Percentiles rank a stretch among this genome's conserved stretches.
Conservation (phyloP, 2,888 invertebrate genomes). For the Charanyca ferruginea region DNA sequence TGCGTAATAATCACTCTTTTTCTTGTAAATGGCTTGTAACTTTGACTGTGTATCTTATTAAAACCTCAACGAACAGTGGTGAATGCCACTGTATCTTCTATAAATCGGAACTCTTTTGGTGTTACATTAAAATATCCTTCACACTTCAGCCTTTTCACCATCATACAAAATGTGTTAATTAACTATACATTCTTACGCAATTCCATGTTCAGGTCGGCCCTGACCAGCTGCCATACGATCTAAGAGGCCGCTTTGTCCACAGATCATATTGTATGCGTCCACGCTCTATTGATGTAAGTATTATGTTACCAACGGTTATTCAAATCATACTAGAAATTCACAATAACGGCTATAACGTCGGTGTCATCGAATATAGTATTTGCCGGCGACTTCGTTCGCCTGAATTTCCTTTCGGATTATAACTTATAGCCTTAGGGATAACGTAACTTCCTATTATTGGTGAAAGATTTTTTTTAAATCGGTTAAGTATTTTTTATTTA, state of each 20-base stretch:
- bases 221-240: constrained; percentile 32
- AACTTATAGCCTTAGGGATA: too few relatives aligned
- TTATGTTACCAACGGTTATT: constrained; percentile 41
- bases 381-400: too few relatives aligned
- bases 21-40: too few relatives aligned
- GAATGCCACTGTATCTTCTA: too few relatives aligned
- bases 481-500: too few relatives aligned
- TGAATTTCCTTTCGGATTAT: too few relatives aligned
- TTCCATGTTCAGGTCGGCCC: neutral
- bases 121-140: constrained; percentile 21
- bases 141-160: neutral
- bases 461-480: too few relatives aligned
- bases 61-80: neutral
- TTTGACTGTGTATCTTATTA: too few relatives aligned
- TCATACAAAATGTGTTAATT: neutral
- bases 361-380: constrained; percentile 1
- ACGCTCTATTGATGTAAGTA: constrained; percentile 50
- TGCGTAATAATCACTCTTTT: too few relatives aligned
- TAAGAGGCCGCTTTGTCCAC: constrained; percentile 49
- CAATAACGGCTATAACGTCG: neutral
- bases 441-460: too few relatives aligned
- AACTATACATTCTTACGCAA: constrained; percentile 1
- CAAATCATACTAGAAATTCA: constrained; percentile 23
- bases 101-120: neutral
- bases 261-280: constrained; percentile 60